Evolutionary conservation across 1,140 invertebrate genomes (phyloP), one percentile per base, ranked within the genome.

Genomic region (Spodoptera litura): DNA sequence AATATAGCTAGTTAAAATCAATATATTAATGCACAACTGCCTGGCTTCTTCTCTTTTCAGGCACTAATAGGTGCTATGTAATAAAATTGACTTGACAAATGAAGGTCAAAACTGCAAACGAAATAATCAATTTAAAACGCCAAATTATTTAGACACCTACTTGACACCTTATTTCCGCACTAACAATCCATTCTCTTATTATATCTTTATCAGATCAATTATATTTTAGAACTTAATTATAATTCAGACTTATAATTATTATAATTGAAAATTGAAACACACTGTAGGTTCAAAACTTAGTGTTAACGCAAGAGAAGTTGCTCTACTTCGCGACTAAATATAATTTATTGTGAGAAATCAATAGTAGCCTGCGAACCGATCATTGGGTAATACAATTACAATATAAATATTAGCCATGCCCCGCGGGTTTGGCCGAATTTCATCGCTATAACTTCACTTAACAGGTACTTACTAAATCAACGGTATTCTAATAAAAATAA

Each of bases 321-420:
- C 83, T 91, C 88, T 84, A 88, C 81, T 87, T 90, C 79, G 80
- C 84, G 78, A 44, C 74, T 75, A 61, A 85, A 83, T 81, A 87
- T 89, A 91, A 89, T 90, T 91, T 90, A 90, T 87, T 90, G 86
- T 91, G 89, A 84, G 87, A 90, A 86, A 87, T 88, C 82, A 85
- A 87, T 81, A 85, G 84, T 81, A 84, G 84, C 81, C 61, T 35
- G 38, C 27, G 55, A 73, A 70, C 56, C 15, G 25, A 75, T 75
- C 11, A 62, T 75, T 75, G 73, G n/a, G 73, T 75, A 75, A 75
- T 59, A 64, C 56, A 53, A 75, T 75, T 75, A 64, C 64, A 62
- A 64, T 75, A 62, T 62, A 75, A 75, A 75, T 75, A 75, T 75
- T 64, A 75, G 73, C 44, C 49, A 15, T 75, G 73, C 73, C 73